phyloP scores from a whole-genome alignment of 1,140 invertebrate genomes.

The Phortica variegata region DNA sequence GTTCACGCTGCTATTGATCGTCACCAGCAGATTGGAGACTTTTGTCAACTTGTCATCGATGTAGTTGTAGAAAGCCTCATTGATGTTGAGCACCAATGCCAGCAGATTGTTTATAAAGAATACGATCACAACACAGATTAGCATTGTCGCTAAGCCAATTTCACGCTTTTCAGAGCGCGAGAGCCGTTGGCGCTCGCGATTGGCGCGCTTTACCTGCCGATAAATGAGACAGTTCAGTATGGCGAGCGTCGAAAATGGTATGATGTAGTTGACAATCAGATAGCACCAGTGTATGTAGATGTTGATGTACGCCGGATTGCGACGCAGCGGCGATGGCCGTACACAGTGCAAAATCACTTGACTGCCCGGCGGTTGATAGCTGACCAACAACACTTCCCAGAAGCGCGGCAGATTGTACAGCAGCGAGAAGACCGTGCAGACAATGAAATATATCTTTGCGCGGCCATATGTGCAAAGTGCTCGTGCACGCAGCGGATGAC shows the following conservation, averaged over 20 bases:
- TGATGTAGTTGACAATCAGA: conserved; percentile 86
- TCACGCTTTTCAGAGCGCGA: conserved; percentile 80
- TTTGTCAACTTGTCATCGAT: conserved; percentile 78
- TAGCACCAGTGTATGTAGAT: conserved; percentile 93
- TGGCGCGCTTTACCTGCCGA: conserved; percentile 78
- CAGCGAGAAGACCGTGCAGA: conserved; percentile 79
- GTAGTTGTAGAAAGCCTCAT: conserved; percentile 74
- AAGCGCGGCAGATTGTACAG: conserved; percentile 85
- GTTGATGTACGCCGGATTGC: conserved; percentile 73
- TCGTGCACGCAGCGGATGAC: conserved; percentile 85
- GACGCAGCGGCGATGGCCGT: conserved; percentile 68
- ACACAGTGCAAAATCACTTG: conserved; percentile 67
- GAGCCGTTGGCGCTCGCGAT: conserved; percentile 76
- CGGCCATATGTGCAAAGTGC: conserved; percentile 88
- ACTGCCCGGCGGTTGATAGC: conserved; percentile 23
- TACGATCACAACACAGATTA: conserved; percentile 89
- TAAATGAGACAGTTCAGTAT: conserved; percentile 90
- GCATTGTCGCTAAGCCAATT: conserved; percentile 88
- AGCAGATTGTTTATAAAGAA: conserved; percentile 94
- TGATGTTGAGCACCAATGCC: conserved; percentile 84
- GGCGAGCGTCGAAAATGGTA: conserved; percentile 82
- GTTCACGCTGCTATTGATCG: conserved; percentile 95
- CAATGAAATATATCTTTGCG: conserved; percentile 79
- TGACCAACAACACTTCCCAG: conserved; percentile 63
- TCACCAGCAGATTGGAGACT: conserved; percentile 88